A percentile compares a stretch with the other conserved stretches of the same genome.
Conservation (phyloP, 2,888 invertebrate species). For the Mimachlamys varia region DNA sequence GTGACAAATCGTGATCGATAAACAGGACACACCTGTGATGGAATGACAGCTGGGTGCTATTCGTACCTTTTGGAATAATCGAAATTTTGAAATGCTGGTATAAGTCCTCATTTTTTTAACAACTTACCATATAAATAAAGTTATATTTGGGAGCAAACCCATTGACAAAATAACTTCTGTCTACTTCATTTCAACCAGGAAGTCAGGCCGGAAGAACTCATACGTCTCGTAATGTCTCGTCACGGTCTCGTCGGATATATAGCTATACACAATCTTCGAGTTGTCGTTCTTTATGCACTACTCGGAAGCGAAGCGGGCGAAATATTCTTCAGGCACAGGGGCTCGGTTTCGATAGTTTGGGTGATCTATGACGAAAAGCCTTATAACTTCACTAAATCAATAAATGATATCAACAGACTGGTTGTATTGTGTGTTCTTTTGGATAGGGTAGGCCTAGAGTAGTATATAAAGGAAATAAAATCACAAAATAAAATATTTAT, state of each 20-base stretch:
- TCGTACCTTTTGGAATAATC: no score
- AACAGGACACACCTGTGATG: not conserved
- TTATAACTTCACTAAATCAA: no score
- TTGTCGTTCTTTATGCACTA: not conserved
- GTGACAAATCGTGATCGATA: not conserved
- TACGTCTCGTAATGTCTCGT: slow-evolving; percentile 43
- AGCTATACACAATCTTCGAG: not conserved
- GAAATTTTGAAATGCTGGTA: no score
- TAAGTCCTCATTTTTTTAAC: not conserved
- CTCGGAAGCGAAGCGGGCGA: no score
- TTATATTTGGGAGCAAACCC: slow-evolving; percentile 10
- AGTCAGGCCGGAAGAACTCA: slow-evolving; percentile 45
- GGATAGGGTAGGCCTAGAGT: no score
- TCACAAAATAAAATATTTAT: no score
- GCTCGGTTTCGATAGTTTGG: no score
- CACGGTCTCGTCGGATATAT: slow-evolving; percentile 17
- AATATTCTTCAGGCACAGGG: no score
- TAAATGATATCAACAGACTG: no score
- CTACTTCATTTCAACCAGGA: slow-evolving; percentile 43
- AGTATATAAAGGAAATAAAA: no score
- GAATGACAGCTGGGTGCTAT: not conserved
- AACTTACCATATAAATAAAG: not conserved
- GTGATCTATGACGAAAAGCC: no score
- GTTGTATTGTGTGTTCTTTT: no score
- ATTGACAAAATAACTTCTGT: not conserved